phyloP scores from a whole-genome alignment of 1,140 invertebrate genomes.

The Drusus annulatus region DNA sequence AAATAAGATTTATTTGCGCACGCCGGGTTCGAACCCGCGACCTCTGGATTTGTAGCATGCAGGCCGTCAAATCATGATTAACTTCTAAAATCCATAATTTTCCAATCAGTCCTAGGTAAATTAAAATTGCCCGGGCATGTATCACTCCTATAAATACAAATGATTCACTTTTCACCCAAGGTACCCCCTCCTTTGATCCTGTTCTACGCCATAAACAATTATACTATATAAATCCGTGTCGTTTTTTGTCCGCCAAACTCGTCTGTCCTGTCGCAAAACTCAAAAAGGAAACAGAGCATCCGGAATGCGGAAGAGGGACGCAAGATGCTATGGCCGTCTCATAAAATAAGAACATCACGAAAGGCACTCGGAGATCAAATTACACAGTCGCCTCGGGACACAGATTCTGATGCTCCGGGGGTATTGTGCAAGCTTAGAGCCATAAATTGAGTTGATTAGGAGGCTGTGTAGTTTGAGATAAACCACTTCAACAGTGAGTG shows the following conservation, averaged over 20 bases:
- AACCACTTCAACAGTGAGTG: not conserved
- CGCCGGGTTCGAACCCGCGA: no score
- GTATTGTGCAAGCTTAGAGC: not conserved
- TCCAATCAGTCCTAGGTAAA: no score
- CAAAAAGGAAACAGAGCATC: slow-evolving; percentile 13
- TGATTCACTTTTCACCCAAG: no score
- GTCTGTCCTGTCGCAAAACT: not conserved
- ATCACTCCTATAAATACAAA: no score
- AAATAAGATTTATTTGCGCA: no score
- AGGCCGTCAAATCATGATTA: no score
- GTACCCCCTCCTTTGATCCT: no score
- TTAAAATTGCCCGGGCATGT: no score
- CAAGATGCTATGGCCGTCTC: not conserved
- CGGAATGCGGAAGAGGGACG: slow-evolving; percentile 16
- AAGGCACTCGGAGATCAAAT: not conserved
- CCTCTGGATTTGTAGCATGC: no score
- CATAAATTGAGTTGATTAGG: not conserved
- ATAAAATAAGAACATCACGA: not conserved
- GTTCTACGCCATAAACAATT: no score
- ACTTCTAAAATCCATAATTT: no score
- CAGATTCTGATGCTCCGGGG: not conserved
- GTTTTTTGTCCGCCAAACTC: not conserved
- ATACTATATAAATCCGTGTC: not conserved
- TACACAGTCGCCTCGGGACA: not conserved
- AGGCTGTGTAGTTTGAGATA: not conserved